Evolutionary conservation across 2,888 invertebrate genomes (phyloP).

Genomic region (Drosophila histrio): DNA sequence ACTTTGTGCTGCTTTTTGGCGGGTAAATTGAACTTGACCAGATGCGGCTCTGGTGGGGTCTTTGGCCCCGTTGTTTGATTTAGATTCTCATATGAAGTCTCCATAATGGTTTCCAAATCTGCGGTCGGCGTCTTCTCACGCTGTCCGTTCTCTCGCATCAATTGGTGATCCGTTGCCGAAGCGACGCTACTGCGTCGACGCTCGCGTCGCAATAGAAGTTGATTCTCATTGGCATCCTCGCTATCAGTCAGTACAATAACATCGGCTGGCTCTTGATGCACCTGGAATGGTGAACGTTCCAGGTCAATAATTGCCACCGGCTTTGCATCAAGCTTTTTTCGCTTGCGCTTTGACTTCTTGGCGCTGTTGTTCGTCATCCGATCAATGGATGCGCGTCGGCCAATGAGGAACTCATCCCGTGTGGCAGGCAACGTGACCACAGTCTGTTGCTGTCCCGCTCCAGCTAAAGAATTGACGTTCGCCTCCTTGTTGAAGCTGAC

Average conservation of each 20-base stretch:
- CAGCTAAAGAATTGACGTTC: constrained; percentile 25
- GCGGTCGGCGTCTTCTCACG: constrained; percentile 79
- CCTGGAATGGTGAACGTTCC: constrained; percentile 93
- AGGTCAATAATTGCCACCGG: constrained; percentile 94
- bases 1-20: constrained; percentile 85
- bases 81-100: constrained; percentile 82
- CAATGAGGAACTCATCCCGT: constrained; percentile 80
- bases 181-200: constrained; percentile 54
- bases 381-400: constrained; percentile 74
- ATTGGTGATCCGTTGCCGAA: constrained; percentile 43
- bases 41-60: constrained; percentile 90
- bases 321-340: constrained; percentile 86
- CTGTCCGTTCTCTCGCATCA: constrained; percentile 70
- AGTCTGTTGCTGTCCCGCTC: constrained; percentile 77
- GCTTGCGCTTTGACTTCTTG: constrained; percentile 82
- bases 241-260: constrained; percentile 94
- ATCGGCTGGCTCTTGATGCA: constrained; percentile 91
- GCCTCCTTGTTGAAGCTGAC: constrained; percentile 93
- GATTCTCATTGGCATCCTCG: constrained; percentile 85
- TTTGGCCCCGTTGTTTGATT: constrained; percentile 87
- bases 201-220: constrained; percentile 41
- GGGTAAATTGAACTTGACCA: constrained; percentile 86
- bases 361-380: constrained; percentile 45
- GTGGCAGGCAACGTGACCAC: constrained; percentile 83
- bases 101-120: constrained; percentile 80